Percentiles rank a stretch among this genome's conserved stretches.
phyloP scores from a whole-genome alignment of 2,888 invertebrate genomes.

The Deladenus siricidicola region DNA sequence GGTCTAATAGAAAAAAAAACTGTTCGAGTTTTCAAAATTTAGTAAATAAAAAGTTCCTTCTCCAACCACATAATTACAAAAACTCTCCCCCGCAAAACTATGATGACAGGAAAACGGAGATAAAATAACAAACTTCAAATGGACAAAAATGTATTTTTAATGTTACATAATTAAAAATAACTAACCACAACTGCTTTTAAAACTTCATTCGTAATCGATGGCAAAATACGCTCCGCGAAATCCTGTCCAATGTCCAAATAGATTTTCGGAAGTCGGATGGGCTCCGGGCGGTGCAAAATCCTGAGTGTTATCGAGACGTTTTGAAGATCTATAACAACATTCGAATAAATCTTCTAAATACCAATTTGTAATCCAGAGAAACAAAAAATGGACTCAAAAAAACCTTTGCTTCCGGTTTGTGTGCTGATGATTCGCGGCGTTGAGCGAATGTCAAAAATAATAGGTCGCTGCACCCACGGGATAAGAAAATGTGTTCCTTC shows the following conservation, averaged over 20 bases:
- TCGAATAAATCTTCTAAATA: background rate
- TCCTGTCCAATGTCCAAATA: constrained; percentile 91
- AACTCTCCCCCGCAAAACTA: too few relatives aligned
- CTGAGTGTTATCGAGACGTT: constrained; percentile 97
- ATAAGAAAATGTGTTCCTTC: constrained; percentile 98
- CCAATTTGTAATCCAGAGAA: background rate
- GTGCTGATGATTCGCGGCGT: constrained; percentile 93
- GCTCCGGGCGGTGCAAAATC: constrained; percentile 87
- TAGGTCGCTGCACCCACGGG: constrained; percentile 97
- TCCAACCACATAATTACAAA: too few relatives aligned
- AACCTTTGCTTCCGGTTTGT: constrained; percentile 91
- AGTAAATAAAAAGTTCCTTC: too few relatives aligned
- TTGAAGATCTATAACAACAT: constrained; percentile 71
- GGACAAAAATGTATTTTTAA: background rate
- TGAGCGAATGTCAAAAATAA: constrained; percentile 91
- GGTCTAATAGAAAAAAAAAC: too few relatives aligned
- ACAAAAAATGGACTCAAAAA: background rate
- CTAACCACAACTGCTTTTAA: constrained; percentile 84
- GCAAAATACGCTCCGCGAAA: constrained; percentile 94
- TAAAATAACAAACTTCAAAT: too few relatives aligned
- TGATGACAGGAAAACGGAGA: background rate
- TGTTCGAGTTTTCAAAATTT: too few relatives aligned
- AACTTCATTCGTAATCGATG: constrained; percentile 96
- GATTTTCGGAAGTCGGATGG: constrained; percentile 85
- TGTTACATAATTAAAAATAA: constrained; percentile 22